Conservation (phyloP, 2,888 invertebrate species). For the Drosophila buzzatii region DNA sequence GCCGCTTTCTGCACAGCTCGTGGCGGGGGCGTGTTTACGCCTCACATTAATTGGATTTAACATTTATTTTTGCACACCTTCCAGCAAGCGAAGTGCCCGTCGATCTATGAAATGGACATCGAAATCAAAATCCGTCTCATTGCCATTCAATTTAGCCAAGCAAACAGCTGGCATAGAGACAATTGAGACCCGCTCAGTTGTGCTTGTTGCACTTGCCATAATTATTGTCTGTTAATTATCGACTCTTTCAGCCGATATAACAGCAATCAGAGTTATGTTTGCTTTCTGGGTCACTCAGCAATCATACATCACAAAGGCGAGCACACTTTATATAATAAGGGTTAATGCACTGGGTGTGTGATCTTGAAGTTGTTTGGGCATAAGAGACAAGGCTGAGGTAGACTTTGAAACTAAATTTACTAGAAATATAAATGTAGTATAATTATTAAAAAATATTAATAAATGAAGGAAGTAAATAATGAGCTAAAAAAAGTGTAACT, state of each 20-base stretch:
- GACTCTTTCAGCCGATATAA: constrained; percentile 39
- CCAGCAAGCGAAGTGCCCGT: constrained; percentile 19
- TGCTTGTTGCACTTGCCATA: constrained; percentile 61
- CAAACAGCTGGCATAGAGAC: background rate
- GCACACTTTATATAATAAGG: constrained; percentile 12
- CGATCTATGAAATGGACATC: constrained; percentile 47
- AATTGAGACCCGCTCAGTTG: constrained; percentile 37
- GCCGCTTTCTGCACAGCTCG: constrained; percentile 49
- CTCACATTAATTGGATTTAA: constrained; percentile 73
- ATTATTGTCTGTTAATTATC: constrained; percentile 68
- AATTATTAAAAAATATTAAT: background rate
- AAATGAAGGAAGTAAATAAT: background rate
- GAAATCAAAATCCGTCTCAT: constrained; percentile 36
- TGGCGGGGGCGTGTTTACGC: constrained; percentile 34
- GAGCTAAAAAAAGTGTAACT: no score
- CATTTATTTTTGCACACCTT: constrained; percentile 55
- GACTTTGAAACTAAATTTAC: background rate
- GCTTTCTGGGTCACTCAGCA: constrained; percentile 16
- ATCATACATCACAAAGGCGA: constrained; percentile 1
- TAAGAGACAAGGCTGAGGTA: constrained; percentile 15
- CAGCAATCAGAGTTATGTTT: constrained; percentile 6
- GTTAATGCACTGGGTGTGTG: constrained; percentile 27
- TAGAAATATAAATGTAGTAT: background rate
- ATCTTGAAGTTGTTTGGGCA: constrained; percentile 31
- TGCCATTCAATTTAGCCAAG: constrained; percentile 31